phyloP scores from a whole-genome alignment of 2,797 vertebrate genomes.

The Adelosebastes latens region DNA sequence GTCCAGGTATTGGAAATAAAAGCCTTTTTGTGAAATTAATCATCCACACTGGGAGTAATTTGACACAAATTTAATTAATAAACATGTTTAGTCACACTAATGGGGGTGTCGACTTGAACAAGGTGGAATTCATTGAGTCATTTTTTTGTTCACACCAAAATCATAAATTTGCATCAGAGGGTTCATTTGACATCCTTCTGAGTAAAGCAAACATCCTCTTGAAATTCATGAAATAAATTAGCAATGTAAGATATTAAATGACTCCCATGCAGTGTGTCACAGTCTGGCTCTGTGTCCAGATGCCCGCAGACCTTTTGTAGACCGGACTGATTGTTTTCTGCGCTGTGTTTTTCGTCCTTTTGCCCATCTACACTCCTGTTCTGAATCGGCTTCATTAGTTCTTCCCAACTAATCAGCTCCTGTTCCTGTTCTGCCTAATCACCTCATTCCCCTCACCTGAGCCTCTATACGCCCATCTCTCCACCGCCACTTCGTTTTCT shows the following conservation, averaged over 20 bases:
- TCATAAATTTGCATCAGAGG: not conserved
- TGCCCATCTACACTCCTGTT: not conserved
- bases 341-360: fast-evolving
- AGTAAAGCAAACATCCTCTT: not conserved
- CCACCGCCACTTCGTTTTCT: fast-evolving
- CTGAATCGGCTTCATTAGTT: not conserved
- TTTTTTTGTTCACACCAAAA: not conserved
- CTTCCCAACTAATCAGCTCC: too few relatives aligned
- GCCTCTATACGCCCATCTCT: too few relatives aligned
- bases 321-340: not conserved
- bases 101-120: not conserved
- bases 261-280: not conserved
- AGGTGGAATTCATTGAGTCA: not conserved
- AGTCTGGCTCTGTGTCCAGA: too few relatives aligned
- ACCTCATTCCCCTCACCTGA: too few relatives aligned
- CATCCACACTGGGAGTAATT: not conserved
- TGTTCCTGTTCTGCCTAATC: too few relatives aligned
- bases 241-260: not conserved
- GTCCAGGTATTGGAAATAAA: not conserved
- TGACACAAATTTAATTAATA: not conserved
- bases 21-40: not conserved
- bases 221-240: not conserved
- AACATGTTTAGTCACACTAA: not conserved
- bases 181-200: not conserved
- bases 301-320: too few relatives aligned